These are phyloP conservation scores for Melanotaenia parkinsoni DNA, from an alignment of 2,797 vertebrate genomes.

Conservation along the genomic window DNA sequence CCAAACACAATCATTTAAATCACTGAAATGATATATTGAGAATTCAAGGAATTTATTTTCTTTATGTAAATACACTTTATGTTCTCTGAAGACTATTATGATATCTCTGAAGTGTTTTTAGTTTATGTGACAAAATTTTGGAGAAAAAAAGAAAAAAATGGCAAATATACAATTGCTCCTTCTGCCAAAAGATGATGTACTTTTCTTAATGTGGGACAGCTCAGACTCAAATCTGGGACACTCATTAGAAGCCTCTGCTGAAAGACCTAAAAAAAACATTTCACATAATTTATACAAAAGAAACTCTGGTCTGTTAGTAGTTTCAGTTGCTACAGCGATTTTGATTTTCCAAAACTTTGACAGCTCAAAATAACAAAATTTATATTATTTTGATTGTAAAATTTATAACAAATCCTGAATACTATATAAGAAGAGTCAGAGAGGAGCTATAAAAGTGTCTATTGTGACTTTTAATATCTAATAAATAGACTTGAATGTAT, in stretches of 20 bases:
- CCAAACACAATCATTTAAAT: background rate
- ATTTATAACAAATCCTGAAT: too few relatives aligned
- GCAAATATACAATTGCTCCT: background rate
- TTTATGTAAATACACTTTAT: background rate
- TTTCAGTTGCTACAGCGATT: too few relatives aligned
- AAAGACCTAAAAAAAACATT: background rate
- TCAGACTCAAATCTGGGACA: slow-evolving; percentile 12
- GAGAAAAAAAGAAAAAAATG: background rate
- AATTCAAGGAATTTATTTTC: background rate
- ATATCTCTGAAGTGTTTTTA: too few relatives aligned
- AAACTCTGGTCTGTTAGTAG: background rate
- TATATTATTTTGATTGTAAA: too few relatives aligned
- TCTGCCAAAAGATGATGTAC: background rate
- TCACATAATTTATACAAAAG: background rate
- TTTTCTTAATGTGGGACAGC: slow-evolving; percentile 19
- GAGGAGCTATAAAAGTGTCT: too few relatives aligned
- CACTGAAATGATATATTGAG: background rate
- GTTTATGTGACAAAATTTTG: background rate
- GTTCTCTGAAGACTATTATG: background rate
- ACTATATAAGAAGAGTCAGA: too few relatives aligned
- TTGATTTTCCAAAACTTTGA: too few relatives aligned
- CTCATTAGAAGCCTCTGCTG: background rate
- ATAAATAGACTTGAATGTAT: too few relatives aligned
- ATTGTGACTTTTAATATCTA: too few relatives aligned
- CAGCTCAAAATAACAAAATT: too few relatives aligned